Conservation (phyloP, 2,888 invertebrate genomes). For the Margaritifera margaritifera region DNA sequence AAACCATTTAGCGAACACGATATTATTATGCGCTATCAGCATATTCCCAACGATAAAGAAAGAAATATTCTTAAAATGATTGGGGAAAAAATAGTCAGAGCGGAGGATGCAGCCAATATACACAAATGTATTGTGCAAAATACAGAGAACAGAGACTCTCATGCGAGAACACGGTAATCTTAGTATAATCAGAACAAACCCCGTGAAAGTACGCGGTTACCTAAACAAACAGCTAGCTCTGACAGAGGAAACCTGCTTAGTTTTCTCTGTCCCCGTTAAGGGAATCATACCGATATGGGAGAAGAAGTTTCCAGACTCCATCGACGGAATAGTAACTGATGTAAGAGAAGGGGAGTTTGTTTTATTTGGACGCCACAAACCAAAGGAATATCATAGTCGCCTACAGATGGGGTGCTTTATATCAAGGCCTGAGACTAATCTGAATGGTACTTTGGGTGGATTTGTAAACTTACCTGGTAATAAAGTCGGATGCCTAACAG, state of each 20-base stretch:
- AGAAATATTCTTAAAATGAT: too few species aligned
- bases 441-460: too few species aligned
- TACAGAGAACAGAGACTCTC: not conserved
- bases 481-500: too few species aligned
- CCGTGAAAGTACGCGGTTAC: not conserved
- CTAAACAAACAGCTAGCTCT: not conserved
- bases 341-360: conserved; percentile 6
- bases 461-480: too few species aligned
- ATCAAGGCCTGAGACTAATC: not conserved
- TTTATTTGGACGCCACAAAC: not conserved
- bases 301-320: not conserved
- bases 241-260: not conserved
- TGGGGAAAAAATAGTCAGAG: not conserved
- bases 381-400: not conserved
- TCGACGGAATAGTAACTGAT: not conserved
- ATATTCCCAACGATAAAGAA: too few species aligned
- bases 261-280: conserved; percentile 3
- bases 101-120: not conserved
- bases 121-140: not conserved
- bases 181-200: not conserved
- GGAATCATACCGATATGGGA: conserved; percentile 6
- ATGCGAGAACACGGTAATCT: not conserved
- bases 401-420: conserved; percentile 6
- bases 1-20: too few species aligned
- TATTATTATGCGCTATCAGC: too few species aligned